phyloP scores from a whole-genome alignment of 2,888 invertebrate genomes.

The Cephus nigrinus region DNA sequence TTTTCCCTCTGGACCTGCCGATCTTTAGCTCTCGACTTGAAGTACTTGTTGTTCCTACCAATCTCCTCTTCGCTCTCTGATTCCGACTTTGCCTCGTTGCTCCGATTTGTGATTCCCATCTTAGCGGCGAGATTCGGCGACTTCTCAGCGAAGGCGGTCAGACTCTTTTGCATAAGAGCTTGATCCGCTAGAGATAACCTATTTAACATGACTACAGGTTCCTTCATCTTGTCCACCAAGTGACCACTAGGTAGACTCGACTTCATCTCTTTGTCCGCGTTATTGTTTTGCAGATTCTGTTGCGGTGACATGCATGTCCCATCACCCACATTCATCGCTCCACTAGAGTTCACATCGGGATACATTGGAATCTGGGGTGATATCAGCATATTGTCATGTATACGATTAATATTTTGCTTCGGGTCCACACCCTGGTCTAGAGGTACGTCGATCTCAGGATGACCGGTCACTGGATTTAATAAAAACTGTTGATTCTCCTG shows the following conservation, averaged over 20 bases:
- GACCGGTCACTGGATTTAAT: conserved; percentile 54
- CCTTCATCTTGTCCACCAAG: conserved; percentile 60
- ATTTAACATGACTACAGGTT: conserved; percentile 74
- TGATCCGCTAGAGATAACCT: conserved; percentile 72
- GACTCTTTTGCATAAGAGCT: conserved; percentile 74
- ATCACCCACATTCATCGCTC: conserved; percentile 34
- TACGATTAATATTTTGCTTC: conserved; percentile 39
- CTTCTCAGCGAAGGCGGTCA: conserved; percentile 74
- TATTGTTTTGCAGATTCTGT: conserved; percentile 38
- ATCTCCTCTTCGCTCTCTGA: conserved; percentile 71
- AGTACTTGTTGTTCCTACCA: conserved; percentile 68
- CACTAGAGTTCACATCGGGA: conserved; percentile 32
- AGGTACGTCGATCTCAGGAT: conserved; percentile 60
- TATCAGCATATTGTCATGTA: conserved; percentile 28
- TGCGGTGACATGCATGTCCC: conserved; percentile 11
- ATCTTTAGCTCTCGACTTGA: conserved; percentile 67
- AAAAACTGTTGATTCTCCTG: conserved; percentile 56
- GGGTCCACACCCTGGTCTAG: conserved; percentile 49
- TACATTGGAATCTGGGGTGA: conserved; percentile 27
- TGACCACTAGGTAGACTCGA: conserved; percentile 22
- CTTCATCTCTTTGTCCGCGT: conserved; percentile 45
- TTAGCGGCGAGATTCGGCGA: conserved; percentile 72
- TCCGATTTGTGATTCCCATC: conserved; percentile 68
- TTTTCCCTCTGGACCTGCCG: conserved; percentile 65
- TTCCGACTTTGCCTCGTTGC: conserved; percentile 60